Percentiles rank a stretch among this genome's conserved stretches.
Conservation (phyloP, 1,140 invertebrate species). For the Choristoneura fumiferana region DNA sequence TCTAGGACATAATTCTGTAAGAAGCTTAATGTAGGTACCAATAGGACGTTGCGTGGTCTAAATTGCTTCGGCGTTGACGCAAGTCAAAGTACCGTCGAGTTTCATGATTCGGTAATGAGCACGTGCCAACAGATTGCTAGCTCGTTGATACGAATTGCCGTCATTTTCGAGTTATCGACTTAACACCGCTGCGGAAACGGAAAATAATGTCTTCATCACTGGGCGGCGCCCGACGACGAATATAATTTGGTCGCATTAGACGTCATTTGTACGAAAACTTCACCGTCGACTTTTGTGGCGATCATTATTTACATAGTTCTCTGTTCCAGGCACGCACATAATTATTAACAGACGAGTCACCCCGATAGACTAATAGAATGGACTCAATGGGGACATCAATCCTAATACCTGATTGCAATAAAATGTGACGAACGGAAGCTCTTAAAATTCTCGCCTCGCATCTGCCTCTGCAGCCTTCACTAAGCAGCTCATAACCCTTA, state of each 20-base stretch:
- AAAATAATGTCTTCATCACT: slow-evolving; percentile 74
- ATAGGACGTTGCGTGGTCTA: slow-evolving; percentile 16
- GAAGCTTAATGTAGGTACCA: neutral
- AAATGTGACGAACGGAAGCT: slow-evolving; percentile 1
- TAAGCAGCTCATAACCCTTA: slow-evolving; percentile 52
- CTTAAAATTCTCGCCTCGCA: slow-evolving; percentile 6
- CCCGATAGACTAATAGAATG: too few species aligned
- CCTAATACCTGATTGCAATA: neutral
- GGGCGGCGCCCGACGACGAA: slow-evolving; percentile 52
- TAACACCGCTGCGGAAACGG: slow-evolving; percentile 69
- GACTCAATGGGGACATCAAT: neutral
- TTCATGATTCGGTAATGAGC: slow-evolving; percentile 55
- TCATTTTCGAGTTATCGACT: slow-evolving; percentile 77
- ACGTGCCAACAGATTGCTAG: slow-evolving; percentile 45
- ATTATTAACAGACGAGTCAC: too few species aligned
- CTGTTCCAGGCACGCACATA: neutral
- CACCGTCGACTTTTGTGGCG: slow-evolving; percentile 4
- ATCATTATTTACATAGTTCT: slow-evolving; percentile 20
- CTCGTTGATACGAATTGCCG: slow-evolving; percentile 54
- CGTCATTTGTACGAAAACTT: slow-evolving; percentile 58
- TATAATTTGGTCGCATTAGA: slow-evolving; percentile 69
- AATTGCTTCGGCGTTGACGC: slow-evolving; percentile 29
- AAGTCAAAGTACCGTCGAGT: slow-evolving; percentile 26
- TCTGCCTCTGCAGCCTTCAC: slow-evolving; percentile 7
- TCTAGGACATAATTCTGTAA: neutral